Evolutionary conservation across 1,140 invertebrate species (phyloP), one percentile per base, ranked within the genome.

Genomic region (Streblospio benedicti): DNA sequence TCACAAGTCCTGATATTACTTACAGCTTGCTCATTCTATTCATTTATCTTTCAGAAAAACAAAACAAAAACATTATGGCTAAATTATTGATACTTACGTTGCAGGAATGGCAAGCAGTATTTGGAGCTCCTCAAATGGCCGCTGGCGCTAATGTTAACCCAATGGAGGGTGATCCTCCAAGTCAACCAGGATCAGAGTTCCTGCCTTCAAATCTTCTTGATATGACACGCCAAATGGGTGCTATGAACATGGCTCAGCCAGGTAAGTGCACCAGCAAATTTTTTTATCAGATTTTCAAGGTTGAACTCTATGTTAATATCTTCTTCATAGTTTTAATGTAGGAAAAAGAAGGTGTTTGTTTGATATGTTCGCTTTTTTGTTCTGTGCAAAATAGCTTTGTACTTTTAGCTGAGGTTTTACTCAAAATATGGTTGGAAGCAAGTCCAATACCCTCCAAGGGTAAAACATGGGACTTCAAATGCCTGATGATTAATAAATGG

Each of bases 201-300:
- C 69, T 81, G 68, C 80, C 80, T 45, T 82, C 81, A 4, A 76
- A 76, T 58, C 67, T 82, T 2, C 65, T 81, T 31, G 80, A 82
- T 41, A 71, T 80, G 66, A 66, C 59, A 23, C 59, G 67, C 18
- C 61, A 68, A 47, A 61, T 70, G 64, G 52, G 60, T 12, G 52
- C 31, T 5, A 54, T 67, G 25, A 62, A 27, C 44, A 51, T 67
- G 27, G n/a, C n/a, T n/a, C n/a, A n/a, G n/a, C n/a, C n/a, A n/a
- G n/a, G n/a, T 55, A n/a, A 18, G 52, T 33, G n/a, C 44, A 18
- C 5, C 44, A 47, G 18, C n/a, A 20, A 41, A 9, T 41, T 9
- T 18, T 9, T 41, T 41, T 9, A 9, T 18, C n/a, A 9, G 9
- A 41, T 18, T 12, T 9, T 41, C 35, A 41, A n/a, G 4, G n/a